These are phyloP conservation scores for Fissipunctia ypsillon DNA, from an alignment of 2,888 invertebrate genomes.

Conservation along the genomic window DNA sequence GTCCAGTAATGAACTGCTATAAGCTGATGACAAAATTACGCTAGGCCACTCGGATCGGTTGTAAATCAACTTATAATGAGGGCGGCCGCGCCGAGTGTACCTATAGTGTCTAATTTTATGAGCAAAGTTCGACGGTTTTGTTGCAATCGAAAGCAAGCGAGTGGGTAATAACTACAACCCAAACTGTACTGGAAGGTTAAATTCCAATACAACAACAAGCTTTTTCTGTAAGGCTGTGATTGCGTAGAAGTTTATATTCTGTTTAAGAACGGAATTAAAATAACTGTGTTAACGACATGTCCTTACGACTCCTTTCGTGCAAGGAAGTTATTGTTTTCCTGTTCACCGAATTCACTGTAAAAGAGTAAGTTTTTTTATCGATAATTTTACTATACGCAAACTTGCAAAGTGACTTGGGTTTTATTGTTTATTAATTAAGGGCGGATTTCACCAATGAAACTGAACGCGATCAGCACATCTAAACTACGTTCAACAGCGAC, in stretches of 20 bases:
- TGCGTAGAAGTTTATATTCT: not conserved
- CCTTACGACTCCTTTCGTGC: not conserved
- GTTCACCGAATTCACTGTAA: constrained; percentile 1
- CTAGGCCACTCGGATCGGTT: too few species aligned
- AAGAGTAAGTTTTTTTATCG: not conserved
- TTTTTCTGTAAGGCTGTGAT: not conserved
- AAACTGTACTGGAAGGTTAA: not conserved
- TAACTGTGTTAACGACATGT: not conserved
- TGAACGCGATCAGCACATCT: too few species aligned
- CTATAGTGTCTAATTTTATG: too few species aligned
- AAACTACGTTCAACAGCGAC: too few species aligned
- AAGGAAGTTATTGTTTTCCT: constrained; percentile 25
- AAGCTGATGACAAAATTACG: too few species aligned
- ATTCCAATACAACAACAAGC: not conserved
- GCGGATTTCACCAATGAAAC: too few species aligned
- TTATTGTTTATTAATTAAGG: not conserved
- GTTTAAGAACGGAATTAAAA: constrained; percentile 5
- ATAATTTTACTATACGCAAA: not conserved
- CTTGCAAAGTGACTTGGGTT: not conserved
- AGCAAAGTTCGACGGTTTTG: too few species aligned
- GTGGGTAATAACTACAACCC: too few species aligned
- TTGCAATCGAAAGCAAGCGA: too few species aligned
- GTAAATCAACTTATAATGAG: too few species aligned
- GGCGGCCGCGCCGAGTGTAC: too few species aligned
- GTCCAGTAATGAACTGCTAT: too few species aligned